These are phyloP conservation scores for Tetranychus piercei DNA, from an alignment of 2,888 invertebrate species.

Conservation along the genomic window DNA sequence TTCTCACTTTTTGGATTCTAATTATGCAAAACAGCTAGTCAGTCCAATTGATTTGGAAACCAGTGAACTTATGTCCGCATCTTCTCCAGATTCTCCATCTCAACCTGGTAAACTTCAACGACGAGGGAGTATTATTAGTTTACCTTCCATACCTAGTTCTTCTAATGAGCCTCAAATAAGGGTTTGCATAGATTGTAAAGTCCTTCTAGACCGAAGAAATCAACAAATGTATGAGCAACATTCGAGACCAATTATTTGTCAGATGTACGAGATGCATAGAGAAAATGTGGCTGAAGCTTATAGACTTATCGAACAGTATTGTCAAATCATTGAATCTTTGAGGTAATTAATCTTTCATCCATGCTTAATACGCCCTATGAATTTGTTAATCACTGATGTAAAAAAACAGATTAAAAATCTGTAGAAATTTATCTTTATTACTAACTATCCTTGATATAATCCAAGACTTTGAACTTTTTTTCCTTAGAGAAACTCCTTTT, in stretches of 20 bases:
- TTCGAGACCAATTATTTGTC: constrained; percentile 55
- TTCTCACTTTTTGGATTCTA: constrained; percentile 59
- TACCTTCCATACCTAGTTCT: constrained; percentile 32
- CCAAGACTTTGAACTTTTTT: too few species aligned
- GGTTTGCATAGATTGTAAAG: constrained; percentile 35
- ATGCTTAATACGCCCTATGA: not conserved
- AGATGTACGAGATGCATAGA: constrained; percentile 63
- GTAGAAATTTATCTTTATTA: not conserved
- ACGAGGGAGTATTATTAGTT: constrained; percentile 26
- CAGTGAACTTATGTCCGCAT: not conserved
- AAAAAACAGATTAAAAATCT: not conserved
- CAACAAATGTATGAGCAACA: constrained; percentile 61
- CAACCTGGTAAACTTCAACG: constrained; percentile 3
- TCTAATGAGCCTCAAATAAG: constrained; percentile 34
- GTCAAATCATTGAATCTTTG: constrained; percentile 43
- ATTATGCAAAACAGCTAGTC: constrained; percentile 42
- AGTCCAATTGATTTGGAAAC: constrained; percentile 18
- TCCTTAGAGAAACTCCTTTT: too few species aligned
- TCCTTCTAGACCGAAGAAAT: constrained; percentile 54
- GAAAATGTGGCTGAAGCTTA: constrained; percentile 54
- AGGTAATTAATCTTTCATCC: constrained; percentile 33
- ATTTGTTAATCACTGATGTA: too few species aligned
- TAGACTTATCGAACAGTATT: constrained; percentile 39
- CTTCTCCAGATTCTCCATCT: not conserved
- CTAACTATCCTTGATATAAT: not conserved